These are phyloP conservation scores for Anabacerthia variegaticeps DNA, from an alignment of 2,797 vertebrate genomes.

Conservation along the genomic window DNA sequence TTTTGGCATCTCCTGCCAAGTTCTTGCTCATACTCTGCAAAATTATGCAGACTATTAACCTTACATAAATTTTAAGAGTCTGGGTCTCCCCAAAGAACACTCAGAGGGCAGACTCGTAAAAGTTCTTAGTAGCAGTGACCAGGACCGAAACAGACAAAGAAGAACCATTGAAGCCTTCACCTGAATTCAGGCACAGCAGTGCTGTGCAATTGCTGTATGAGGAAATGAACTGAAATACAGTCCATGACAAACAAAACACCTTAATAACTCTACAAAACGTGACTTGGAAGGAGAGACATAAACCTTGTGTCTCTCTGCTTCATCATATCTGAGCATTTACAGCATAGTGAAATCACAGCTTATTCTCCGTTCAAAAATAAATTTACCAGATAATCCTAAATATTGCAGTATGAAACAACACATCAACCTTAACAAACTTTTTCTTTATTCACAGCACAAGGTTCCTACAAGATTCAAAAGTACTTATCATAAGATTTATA, in stretches of 20 bases:
- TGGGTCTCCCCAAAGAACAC: neutral
- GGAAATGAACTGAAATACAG: neutral
- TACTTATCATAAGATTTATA: neutral
- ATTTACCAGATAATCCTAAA: neutral
- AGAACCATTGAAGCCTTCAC: neutral
- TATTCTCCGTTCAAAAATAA: neutral
- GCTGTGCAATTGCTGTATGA: neutral
- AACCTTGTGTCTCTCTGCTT: neutral
- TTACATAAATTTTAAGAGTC: constrained; percentile 19
- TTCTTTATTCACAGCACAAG: neutral
- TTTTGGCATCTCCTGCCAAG: constrained; percentile 17
- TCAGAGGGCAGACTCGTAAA: neutral
- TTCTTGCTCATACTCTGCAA: constrained; percentile 11
- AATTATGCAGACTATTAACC: constrained; percentile 45
- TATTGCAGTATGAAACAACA: neutral
- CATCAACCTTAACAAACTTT: neutral
- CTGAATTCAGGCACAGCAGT: neutral
- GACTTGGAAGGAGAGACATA: neutral
- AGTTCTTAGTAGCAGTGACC: neutral
- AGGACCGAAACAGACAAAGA: neutral
- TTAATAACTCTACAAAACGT: neutral
- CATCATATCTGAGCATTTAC: neutral
- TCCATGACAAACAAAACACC: neutral
- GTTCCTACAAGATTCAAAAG: neutral
- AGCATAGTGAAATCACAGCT: neutral